Evolutionary conservation across 2,797 vertebrate genomes (phyloP), one percentile per base, ranked within the genome.

Genomic region (Takifugu ocellatus): DNA sequence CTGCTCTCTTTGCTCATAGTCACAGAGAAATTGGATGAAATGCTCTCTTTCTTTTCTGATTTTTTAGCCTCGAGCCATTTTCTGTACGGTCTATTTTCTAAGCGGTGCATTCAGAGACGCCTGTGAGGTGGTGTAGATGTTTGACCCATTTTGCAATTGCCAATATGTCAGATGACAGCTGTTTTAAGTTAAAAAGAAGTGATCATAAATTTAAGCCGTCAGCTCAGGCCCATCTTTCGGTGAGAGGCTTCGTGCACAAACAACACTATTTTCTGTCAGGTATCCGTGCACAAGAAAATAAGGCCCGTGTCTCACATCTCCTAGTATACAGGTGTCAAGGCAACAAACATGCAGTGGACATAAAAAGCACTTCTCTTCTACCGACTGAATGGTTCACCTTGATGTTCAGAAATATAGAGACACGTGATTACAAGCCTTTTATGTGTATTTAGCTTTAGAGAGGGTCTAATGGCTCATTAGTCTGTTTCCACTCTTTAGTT

Each of bases 21-120:
- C 59, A 54, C 3, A 5, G 12, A 39, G 67, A 63, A 72, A 57
- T 75, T 69, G 69, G 63, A 49, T 60, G 27, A 70, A 77, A 72
- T 39, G 36, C 36, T 39, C 27, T 29, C 36, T 39, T 39, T 33
- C 33, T 33, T 33, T 33, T 11, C 33, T 33, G 8, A 61, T 63
- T 72, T 72, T 63, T 59, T 25, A 12, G 59, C 25, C 7, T 57
- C 54, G 56, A 48, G 24, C 17, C 15, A 25, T 16, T 4, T 27
- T 25, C 16, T 3, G 36, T 39, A 39, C 11, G 36, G 36, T 39
- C 25, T 21, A 54, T 44, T 44, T 44, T 44, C 5, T 25, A 61
- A 54, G 29, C 60, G 57, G 52, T 46, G 11, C n/a, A 25, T 44
- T 49, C 6, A 1, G 15, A 54, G 26, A 39, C 47, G 26, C 11